phyloP scores from a whole-genome alignment of 2,888 invertebrate species.

The Meloe dianella region DNA sequence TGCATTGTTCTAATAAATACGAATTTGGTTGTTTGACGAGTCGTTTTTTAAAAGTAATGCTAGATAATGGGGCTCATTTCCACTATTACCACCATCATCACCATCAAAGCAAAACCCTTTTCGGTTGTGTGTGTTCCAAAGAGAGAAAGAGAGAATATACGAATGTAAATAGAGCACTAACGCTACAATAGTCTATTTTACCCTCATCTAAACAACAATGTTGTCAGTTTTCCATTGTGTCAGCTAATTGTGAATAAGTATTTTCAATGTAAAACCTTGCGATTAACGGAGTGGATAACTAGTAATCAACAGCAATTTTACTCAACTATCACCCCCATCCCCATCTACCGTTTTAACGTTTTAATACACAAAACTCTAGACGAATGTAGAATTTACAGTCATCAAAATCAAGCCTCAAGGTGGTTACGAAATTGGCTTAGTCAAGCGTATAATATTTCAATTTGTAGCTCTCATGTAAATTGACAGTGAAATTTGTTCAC shows the following conservation, averaged over 20 bases:
- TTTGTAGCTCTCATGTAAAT: slow-evolving; percentile 25
- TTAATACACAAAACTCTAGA: neutral
- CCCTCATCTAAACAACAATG: slow-evolving; percentile 12
- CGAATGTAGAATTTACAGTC: slow-evolving; percentile 12
- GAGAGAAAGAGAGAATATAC: neutral
- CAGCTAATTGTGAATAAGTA: neutral
- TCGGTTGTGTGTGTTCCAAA: neutral
- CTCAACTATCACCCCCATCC: neutral
- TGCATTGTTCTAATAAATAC: neutral
- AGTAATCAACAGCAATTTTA: neutral
- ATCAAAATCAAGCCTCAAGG: slow-evolving; percentile 13
- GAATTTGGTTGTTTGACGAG: neutral
- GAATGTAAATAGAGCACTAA: slow-evolving; percentile 1
- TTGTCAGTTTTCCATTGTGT: slow-evolving; percentile 6
- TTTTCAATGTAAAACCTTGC: slow-evolving; percentile 15
- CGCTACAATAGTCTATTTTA: slow-evolving; percentile 1
- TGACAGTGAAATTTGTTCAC: slow-evolving; percentile 23
- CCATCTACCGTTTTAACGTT: neutral
- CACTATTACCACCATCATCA: neutral
- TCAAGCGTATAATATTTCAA: slow-evolving; percentile 51
- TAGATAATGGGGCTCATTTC: neutral
- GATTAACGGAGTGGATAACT: neutral
- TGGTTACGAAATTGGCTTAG: slow-evolving; percentile 49
- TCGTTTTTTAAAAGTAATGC: neutral
- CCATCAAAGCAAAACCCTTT: neutral